Percentiles rank a stretch among this genome's conserved stretches.
These are phyloP conservation scores for Merops nubicus DNA, from an alignment of 2,113 vertebrate genomes.

Conservation along the genomic window DNA sequence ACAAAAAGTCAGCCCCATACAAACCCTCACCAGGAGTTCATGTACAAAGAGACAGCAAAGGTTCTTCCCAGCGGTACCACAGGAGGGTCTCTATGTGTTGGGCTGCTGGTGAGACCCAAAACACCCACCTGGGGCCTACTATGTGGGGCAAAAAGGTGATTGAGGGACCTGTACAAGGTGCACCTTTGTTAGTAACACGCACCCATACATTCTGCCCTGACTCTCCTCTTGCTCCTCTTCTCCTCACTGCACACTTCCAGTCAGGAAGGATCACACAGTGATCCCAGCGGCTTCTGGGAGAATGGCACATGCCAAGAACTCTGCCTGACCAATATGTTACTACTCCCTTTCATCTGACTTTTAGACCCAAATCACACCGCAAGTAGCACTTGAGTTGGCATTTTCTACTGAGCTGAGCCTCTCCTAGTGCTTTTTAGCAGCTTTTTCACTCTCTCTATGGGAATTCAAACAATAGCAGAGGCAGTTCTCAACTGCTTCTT, in stretches of 20 bases:
- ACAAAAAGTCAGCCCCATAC: not conserved
- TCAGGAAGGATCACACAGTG: not conserved
- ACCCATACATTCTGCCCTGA: not conserved
- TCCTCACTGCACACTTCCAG: not conserved
- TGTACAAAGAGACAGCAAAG: not conserved
- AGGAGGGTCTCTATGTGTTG: not conserved
- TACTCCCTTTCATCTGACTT: not conserved
- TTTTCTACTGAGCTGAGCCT: not conserved
- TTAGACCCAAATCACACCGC: not conserved
- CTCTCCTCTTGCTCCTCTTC: not conserved
- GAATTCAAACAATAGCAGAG: not conserved
- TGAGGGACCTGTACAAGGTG: not conserved
- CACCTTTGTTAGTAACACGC: not conserved
- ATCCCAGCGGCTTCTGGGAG: not conserved
- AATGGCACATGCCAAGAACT: not conserved
- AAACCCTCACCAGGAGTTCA: not conserved
- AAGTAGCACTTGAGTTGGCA: not conserved
- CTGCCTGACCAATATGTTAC: not conserved
- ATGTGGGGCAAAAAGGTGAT: not conserved
- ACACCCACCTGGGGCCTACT: not conserved
- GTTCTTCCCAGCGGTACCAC: not conserved
- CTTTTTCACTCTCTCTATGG: not conserved
- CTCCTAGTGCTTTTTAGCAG: not conserved
- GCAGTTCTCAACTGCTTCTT: not conserved
- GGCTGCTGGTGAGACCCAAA: not conserved